A percentile compares a stretch with the other conserved stretches of the same genome.
phyloP scores from a whole-genome alignment of 1,140 invertebrate species.

The Sarcophaga peregrina region DNA sequence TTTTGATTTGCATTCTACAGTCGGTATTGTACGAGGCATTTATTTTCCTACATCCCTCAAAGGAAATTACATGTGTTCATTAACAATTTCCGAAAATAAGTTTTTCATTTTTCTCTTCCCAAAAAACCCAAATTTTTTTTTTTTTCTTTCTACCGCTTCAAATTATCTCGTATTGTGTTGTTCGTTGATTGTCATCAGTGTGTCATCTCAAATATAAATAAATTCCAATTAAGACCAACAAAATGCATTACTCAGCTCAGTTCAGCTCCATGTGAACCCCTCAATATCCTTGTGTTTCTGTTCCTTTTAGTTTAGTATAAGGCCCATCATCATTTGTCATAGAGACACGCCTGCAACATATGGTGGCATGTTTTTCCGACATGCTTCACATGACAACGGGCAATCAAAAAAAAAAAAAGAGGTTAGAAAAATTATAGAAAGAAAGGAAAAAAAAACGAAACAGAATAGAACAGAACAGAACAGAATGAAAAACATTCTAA shows the following conservation, averaged over 20 bases:
- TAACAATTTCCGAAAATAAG: no score
- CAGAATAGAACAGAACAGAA: not conserved
- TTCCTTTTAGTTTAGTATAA: not conserved
- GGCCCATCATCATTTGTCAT: not conserved
- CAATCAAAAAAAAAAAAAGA: not conserved
- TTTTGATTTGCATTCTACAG: no score
- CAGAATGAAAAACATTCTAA: not conserved
- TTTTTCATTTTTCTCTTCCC: no score
- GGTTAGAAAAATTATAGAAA: not conserved
- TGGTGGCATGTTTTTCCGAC: not conserved
- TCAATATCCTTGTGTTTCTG: no score
- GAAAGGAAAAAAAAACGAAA: not conserved
- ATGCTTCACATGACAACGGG: not conserved
- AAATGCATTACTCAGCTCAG: not conserved
- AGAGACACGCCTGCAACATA: conserved; percentile 20
- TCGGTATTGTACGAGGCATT: no score
- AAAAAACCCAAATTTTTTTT: no score
- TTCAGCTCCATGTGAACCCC: not conserved
- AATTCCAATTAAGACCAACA: conserved; percentile 12
- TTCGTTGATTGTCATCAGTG: not conserved
- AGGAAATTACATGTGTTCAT: no score
- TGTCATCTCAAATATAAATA: conserved; percentile 5
- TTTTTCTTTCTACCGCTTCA: no score
- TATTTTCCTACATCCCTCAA: no score
- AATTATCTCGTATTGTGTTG: not conserved